Evolutionary conservation across 2,797 vertebrate genomes (phyloP).

Genomic region (Trematomus bernacchii): DNA sequence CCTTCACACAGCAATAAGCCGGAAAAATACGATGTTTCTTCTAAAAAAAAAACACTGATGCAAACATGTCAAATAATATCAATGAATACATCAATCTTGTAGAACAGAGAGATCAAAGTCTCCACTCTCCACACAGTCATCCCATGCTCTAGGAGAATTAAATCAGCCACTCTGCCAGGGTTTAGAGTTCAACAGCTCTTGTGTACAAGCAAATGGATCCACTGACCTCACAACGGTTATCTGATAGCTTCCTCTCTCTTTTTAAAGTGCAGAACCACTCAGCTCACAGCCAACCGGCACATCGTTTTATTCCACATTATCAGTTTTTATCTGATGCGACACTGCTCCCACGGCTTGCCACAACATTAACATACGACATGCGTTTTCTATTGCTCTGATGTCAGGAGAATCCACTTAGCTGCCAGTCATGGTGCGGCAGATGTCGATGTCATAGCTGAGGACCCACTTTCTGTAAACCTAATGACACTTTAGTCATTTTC

Average conservation of each 20-base stretch:
- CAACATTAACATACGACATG: conserved; percentile 39
- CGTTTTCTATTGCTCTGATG: conserved; percentile 38
- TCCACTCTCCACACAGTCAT: conserved; percentile 34
- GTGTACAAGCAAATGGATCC: conserved; percentile 62
- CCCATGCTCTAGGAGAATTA: conserved; percentile 59
- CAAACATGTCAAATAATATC: conserved; percentile 7
- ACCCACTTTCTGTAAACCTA: conserved; percentile 6
- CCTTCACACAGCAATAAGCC: not conserved
- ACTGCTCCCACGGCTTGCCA: conserved; percentile 65
- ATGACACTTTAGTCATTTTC: conserved; percentile 25
- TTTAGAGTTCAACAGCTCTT: conserved; percentile 69
- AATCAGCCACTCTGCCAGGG: conserved; percentile 52
- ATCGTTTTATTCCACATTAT: conserved; percentile 59
- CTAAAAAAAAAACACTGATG: not conserved
- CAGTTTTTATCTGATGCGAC: conserved; percentile 72
- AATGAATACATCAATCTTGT: conserved; percentile 5
- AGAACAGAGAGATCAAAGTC: conserved; percentile 44
- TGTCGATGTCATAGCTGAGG: conserved; percentile 7
- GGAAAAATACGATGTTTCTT: not conserved
- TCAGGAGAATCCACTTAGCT: conserved; percentile 50
- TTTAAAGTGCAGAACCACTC: conserved; percentile 20
- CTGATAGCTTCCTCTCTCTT: conserved; percentile 35
- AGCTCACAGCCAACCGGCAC: conserved; percentile 28
- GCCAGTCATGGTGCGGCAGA: conserved; percentile 39
- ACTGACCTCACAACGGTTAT: conserved; percentile 54